These are phyloP conservation scores for Protobothrops mucrosquamatus DNA, from an alignment of 2,113 vertebrate genomes.

Conservation along the genomic window DNA sequence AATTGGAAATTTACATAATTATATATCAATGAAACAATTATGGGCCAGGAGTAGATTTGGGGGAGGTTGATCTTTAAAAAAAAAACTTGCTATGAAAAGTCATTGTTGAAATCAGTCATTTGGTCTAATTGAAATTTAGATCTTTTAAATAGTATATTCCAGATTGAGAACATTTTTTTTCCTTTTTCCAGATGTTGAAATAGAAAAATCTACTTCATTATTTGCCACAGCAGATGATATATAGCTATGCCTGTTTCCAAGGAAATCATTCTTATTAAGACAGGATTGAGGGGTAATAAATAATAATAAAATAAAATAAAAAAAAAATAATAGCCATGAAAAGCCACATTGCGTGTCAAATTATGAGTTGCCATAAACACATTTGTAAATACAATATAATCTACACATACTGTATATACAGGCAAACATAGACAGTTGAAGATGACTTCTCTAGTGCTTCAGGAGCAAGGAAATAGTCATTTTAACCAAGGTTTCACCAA, in stretches of 20 bases:
- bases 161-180: neutral
- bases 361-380: neutral
- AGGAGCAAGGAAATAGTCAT: neutral
- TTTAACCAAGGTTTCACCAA: neutral
- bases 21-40: constrained; percentile 31
- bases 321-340: too few relatives aligned
- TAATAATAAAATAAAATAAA: too few relatives aligned
- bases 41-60: neutral
- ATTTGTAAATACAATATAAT: neutral
- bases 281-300: neutral
- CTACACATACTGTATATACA: neutral
- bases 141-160: neutral
- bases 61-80: neutral
- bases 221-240: neutral
- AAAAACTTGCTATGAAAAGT: neutral
- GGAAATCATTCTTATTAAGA: neutral
- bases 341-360: neutral
- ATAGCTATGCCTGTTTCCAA: neutral
- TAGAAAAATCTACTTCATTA: neutral
- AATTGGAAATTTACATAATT: constrained; percentile 38
- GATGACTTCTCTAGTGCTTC: neutral
- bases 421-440: neutral
- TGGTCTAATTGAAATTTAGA: neutral
- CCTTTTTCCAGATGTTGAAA: neutral
- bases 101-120: neutral